Evolutionary conservation across 30 jellyfish, hydroid and myxozoan species (phyloP), one percentile per base, ranked within the genome.

Genomic region (Aurelia sp.): DNA sequence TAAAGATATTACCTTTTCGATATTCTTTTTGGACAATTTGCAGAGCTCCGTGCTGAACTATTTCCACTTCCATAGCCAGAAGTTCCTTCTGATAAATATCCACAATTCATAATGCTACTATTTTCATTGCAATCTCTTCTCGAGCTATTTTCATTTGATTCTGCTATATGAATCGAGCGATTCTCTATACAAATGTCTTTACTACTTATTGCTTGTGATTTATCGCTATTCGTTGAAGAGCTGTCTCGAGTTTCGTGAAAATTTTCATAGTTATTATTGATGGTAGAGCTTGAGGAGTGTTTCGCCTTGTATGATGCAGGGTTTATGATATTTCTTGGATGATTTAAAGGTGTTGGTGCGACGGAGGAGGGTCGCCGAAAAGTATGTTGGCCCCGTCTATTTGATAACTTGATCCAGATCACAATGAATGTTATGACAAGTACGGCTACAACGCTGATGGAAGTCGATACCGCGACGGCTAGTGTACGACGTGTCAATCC

Each of bases 21-120:
- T n/a, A 59, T 2, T 70, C 73, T 57, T 44, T 51, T 23, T 0
- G 73, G 51, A 73, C 6, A 68, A 66, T 59, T 82, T 12, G 85
- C 92, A 3, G 92, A 82, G 63, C 92, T 82, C 27, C 92, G 71
- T 10, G 79, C 92, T 11, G 92, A 82, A 59, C 92, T 82, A 51
- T 74, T 66, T 20, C 59, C 81, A 47, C 92, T 82, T 10, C 81
- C 73, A 58, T 82, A 82, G 1, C 92, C 92, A 30, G 92, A 82
- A 8, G 92, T 82, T 59, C 92, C 92, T 33, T 82, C 92, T 60
- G 92, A 82, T 60, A 68, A 71, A 63, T 82, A 82, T 11, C 92
- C 92, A 57, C 31, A 71, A 47, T 82, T 82, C 0, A 63, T 3
- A 2, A 3, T 13, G 41, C 78, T 74, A 57, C 35, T 47, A 69